Evolutionary conservation across 2,113 vertebrate genomes (phyloP).

Genomic region (Vidua macroura): DNA sequence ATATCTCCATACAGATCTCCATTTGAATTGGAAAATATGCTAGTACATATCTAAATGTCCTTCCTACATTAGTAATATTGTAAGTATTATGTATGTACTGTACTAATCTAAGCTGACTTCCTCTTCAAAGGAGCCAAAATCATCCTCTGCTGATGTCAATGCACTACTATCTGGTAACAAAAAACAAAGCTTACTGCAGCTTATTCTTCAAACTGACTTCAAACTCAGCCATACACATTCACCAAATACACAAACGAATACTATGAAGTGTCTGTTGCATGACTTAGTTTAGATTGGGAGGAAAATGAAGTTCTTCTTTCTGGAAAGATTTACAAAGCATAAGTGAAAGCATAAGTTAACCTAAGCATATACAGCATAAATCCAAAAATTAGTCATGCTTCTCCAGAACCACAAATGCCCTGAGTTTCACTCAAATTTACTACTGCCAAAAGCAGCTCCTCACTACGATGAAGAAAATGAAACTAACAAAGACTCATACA

Average conservation of each 20-base stretch:
- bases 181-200: not conserved
- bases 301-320: not conserved
- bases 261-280: not conserved
- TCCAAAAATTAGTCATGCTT: not conserved
- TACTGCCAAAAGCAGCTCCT: not conserved
- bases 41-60: not conserved
- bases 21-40: not conserved
- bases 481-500: not conserved
- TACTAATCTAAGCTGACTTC: not conserved
- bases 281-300: not conserved
- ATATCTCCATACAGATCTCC: not conserved
- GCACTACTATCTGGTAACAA: not conserved
- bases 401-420: not conserved
- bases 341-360: not conserved
- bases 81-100: not conserved
- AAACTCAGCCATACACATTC: not conserved
- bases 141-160: not conserved
- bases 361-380: not conserved
- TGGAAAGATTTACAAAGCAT: not conserved
- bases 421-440: not conserved
- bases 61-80: not conserved
- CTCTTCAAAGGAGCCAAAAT: not conserved
- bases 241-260: not conserved
- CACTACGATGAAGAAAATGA: not conserved
- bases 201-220: not conserved